Evolutionary conservation across 2,888 invertebrate species (phyloP), one percentile per base, ranked within the genome.

Genomic region (Drosophila nr. perissopoda): DNA sequence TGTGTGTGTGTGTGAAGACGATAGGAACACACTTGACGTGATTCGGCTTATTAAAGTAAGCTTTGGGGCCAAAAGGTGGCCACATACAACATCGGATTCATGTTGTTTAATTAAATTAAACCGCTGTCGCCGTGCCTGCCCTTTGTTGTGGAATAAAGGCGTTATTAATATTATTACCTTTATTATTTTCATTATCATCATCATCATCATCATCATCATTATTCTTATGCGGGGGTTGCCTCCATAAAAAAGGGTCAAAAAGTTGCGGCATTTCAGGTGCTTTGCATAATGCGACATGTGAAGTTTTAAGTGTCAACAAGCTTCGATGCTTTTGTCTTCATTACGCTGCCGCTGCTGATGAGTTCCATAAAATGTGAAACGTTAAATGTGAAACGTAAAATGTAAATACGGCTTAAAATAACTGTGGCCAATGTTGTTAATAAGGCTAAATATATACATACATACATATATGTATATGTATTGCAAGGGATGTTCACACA

Each of bases 51-150:
- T 86, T 86, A 87, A 73, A 82, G 79, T 49, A 54, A 63, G 67
- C 60, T 65, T 58, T 73, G 62, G 72, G 83, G 77, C 79, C 67
- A 84, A 88, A 76, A 82, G 89, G 87, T 87, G 79, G 82, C 72
- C 88, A 76, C 78, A 83, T 83, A 76, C 78, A 86, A 70, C 73
- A 40, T 25, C 25, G 78, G 83, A 83, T 89, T 87, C 82, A 83
- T 87, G 87, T 87, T 89, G 90, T 87, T 90, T 87, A 87, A 87
- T 87, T 87, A 90, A 87, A 87, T 87, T 89, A 87, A 88, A 89
- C 87, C 82, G 72, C 72, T 80, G 77, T 62, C 71, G 78, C 73
- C 73, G 71, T 56, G 61, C 63, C 63, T 61, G 73, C 48, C 78
- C 76, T 85, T 86, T 86, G 83, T 86, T 83, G 76, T 57, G 83